Evolutionary conservation across 2,888 invertebrate species (phyloP), one percentile per base, ranked within the genome.

Genomic region (Napeogenes sylphis): DNA sequence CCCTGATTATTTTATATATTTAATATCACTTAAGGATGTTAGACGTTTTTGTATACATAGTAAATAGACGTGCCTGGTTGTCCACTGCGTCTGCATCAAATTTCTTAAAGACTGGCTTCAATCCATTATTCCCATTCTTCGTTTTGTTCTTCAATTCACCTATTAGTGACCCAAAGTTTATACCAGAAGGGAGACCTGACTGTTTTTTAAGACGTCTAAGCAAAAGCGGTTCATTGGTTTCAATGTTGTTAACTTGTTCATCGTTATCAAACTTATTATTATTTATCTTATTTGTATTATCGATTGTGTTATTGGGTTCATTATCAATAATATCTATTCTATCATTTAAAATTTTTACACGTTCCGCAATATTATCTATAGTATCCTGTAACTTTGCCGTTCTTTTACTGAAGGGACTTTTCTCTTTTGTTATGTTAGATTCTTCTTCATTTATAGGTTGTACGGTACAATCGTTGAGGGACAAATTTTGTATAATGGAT

Each of bases 41-140:
- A 5, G n/a, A 58, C 14, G 3, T 35, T 51, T 13, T 42, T 38
- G 55, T 61, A 30, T 67, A 63, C 58, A 58, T 59, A 46, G 57
- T 46, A 59, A 51, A 68, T 45, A 55, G 54, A 83, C 83, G 75
- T 84, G 85, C 90, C 89, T 90, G 81, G 62, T 68, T 70, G 66
- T 78, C 83, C 69, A 81, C 77, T 45, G 73, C 68, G 68, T 84
- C 87, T 45, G 76, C 67, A 65, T 87, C 87, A 64, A 90, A 89
- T 70, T 90, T 90, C 76, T 81, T 87, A 71, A 90, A 90, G 56
- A 90, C 90, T 2, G 90, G 90, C 71, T 89, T 90, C 32, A 88
- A 72, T 55, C 82, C 82, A 10, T 84, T 85, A 63, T 81, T 84
- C 63, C 75, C 76, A 66, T 86, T 86, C 64, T 79, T 83, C 2